A percentile compares a stretch with the other conserved stretches of the same genome.
Evolutionary conservation across 1,140 invertebrate species (phyloP).

Genomic region (Nasonia giraulti): DNA sequence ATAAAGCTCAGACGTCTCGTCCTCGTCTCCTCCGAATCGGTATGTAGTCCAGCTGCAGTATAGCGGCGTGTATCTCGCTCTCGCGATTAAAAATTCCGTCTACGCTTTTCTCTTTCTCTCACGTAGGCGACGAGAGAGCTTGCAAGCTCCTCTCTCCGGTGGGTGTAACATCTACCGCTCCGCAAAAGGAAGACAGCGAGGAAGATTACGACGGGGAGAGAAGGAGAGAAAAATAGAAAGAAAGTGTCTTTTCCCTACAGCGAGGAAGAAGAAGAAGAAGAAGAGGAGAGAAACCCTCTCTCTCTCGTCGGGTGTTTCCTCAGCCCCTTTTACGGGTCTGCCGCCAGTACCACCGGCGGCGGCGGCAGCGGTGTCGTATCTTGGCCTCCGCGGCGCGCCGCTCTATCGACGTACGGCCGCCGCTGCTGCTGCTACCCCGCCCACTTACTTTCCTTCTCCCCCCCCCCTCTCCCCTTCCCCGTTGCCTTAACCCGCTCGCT

Average conservation of each 20-base stretch:
- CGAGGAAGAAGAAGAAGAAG: constrained; percentile 9
- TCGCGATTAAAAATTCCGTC: constrained; percentile 70
- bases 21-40: background rate
- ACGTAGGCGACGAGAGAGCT: constrained; percentile 37
- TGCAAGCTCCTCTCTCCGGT: constrained; percentile 45
- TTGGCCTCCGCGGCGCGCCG: constrained; percentile 74
- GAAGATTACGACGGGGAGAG: constrained; percentile 20
- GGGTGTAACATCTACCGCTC: constrained; percentile 67
- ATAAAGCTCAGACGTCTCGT: background rate
- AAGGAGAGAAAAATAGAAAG: constrained; percentile 1
- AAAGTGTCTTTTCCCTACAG: constrained; percentile 13
- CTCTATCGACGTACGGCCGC: constrained; percentile 73
- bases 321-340: constrained; percentile 66
- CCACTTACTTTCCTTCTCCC: constrained; percentile 39
- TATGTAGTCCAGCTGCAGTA: constrained; percentile 19
- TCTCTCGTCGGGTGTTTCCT: constrained; percentile 55
- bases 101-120: constrained; percentile 47
- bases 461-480: background rate
- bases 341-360: constrained; percentile 51
- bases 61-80: background rate
- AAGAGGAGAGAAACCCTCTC: constrained; percentile 40
- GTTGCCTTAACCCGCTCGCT: constrained; percentile 5
- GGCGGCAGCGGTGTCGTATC: constrained; percentile 74
- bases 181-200: constrained; percentile 60
- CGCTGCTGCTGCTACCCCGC: constrained; percentile 51